Base-by-base conservation (phyloP, 2,888 invertebrate species). In the Diogma glabrata region DNA sequence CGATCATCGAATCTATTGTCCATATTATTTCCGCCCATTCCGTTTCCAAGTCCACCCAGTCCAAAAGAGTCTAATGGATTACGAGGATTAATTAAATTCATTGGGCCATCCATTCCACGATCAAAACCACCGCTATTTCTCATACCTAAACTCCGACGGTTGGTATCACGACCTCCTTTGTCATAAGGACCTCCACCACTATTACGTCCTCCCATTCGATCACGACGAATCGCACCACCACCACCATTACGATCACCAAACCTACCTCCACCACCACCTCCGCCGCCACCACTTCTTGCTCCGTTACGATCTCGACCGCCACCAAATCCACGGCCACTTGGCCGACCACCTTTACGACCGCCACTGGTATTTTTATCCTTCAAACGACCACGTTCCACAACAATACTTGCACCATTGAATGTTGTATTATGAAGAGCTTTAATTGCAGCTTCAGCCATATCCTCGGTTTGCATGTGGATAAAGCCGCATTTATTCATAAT, bases 401-500 rank as follows among this genome's bases (percentile, higher is more conserved):
- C 84, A 59, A 92, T 87, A 54, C 80, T 78, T 50, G 82, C 82
- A 20, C 91, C 91, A 70, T 88, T 88, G 67, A 92, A 89, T 47
- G 81, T 80, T 2, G 81, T 75, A 60, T 87, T 87, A 67, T 92
- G 84, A 24, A 92, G 71, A 24, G 81, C 85, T 56, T 82, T 77
- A 59, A 90, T 88, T 1, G 92, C 91, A 51, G 81, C 80, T 45
- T 81, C 76, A 3, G 92, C 92, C 68, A 90, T 82, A 49, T 87
- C 84, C 61, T 81, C 79, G 17, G 84, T 82, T 63, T 87, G 84
- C 82, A 90, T 83, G 70, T 93, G 92, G 47, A 95, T 87, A 72
- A 95, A 95, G 8, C 92, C 94, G 69, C 91, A 95, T 54, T 91
- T 82, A 67, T 92, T 92, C 74, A 94, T 86, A 53, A 95, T 88